A percentile compares a stretch with the other conserved stretches of the same genome.
These are phyloP conservation scores for Corythornis madagascariensis DNA, from an alignment of 2,113 vertebrate species.

Conservation along the genomic window DNA sequence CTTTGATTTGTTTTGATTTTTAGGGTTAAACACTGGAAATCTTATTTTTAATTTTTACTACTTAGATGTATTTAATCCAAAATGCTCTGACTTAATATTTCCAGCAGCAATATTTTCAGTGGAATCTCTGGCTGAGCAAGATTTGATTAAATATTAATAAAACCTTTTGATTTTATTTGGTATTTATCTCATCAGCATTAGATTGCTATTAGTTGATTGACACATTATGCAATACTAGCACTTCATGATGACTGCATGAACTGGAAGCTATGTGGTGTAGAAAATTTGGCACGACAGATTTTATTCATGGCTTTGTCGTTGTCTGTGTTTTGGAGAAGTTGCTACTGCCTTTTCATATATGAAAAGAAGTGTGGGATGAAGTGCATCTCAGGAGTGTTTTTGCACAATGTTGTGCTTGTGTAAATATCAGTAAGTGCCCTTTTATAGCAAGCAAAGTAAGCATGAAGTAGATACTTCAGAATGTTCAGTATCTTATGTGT, in stretches of 20 bases:
- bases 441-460: neutral
- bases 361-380: neutral
- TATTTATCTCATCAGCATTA: neutral
- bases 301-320: neutral
- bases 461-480: neutral
- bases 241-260: neutral
- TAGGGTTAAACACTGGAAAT: neutral
- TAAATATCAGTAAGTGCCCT: neutral
- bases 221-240: neutral
- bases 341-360: neutral
- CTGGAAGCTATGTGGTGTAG: neutral
- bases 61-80: neutral
- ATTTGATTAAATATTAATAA: constrained; percentile 10
- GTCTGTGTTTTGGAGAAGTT: neutral
- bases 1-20: neutral
- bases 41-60: neutral
- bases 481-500: neutral
- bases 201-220: neutral
- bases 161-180: neutral
- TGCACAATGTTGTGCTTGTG: neutral
- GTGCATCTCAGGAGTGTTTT: neutral
- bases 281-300: neutral
- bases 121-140: neutral
- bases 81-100: neutral
- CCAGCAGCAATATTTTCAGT: neutral